These are phyloP conservation scores for Brachionus plicatilis DNA, from an alignment of 1,140 invertebrate species.

Conservation along the genomic window DNA sequence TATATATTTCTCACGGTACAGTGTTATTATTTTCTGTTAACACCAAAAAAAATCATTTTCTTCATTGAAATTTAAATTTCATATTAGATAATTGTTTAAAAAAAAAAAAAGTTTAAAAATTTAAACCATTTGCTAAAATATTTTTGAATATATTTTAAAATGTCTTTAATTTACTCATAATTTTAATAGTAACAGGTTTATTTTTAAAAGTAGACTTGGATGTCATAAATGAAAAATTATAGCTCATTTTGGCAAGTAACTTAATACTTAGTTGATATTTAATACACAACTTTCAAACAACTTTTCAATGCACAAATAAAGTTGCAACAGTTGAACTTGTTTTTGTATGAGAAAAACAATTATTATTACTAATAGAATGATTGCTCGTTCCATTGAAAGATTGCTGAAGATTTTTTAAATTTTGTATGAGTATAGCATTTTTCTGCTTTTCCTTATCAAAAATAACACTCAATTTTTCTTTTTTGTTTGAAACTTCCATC, in stretches of 20 bases:
- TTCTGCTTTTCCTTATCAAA: conserved; percentile 31
- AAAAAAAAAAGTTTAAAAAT: not conserved
- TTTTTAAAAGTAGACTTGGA: not conserved
- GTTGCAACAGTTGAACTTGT: not conserved
- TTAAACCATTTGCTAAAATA: not conserved
- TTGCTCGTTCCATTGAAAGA: not conserved
- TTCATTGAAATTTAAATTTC: not conserved
- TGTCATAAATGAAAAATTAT: not conserved
- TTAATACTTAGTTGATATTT: not conserved
- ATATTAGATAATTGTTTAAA: not conserved
- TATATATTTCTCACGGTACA: not conserved
- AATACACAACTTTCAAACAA: not conserved
- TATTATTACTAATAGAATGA: not conserved
- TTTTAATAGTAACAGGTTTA: not conserved
- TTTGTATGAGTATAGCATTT: not conserved
- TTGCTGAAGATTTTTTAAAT: conserved; percentile 27
- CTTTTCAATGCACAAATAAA: not conserved
- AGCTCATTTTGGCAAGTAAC: not conserved
- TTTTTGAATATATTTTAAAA: not conserved
- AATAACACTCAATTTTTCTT: conserved; percentile 27
- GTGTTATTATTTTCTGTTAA: not conserved
- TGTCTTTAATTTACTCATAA: not conserved
- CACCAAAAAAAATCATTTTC: not conserved
- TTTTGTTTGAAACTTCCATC: conserved; percentile 19
- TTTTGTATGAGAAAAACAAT: not conserved